phyloP scores from a whole-genome alignment of 92 coral and sea anemone genomes.

The Porites rus region DNA sequence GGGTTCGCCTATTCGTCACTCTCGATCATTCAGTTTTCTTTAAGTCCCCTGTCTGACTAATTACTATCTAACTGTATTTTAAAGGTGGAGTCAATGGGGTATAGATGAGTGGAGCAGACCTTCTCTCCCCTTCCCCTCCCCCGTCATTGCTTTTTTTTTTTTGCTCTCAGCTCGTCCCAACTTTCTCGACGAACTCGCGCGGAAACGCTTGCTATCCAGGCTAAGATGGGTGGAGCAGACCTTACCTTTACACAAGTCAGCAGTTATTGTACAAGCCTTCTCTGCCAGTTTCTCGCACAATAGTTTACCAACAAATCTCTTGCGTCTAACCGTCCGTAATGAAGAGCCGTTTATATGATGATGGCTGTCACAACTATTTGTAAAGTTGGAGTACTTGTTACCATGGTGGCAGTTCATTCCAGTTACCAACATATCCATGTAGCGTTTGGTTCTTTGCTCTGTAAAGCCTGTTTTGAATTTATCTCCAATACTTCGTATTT shows the following conservation, averaged over 20 bases:
- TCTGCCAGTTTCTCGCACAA: slow-evolving; percentile 69
- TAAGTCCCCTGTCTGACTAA: no score
- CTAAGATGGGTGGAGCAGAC: no score
- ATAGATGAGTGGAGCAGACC: background rate
- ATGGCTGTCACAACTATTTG: background rate
- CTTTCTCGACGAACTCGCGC: no score
- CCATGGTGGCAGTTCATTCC: slow-evolving; percentile 35
- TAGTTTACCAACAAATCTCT: slow-evolving; percentile 64
- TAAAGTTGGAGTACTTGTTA: background rate
- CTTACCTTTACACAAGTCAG: slow-evolving; percentile 71
- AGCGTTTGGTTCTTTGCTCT: slow-evolving; percentile 58
- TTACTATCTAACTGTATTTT: no score
- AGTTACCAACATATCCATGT: slow-evolving; percentile 51
- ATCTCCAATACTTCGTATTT: slow-evolving; percentile 43
- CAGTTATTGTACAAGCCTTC: slow-evolving; percentile 47
- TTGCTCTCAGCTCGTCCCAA: no score
- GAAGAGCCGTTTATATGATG: slow-evolving; percentile 1
- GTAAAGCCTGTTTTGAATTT: slow-evolving; percentile 53
- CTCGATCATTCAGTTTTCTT: no score
- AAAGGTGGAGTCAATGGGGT: no score
- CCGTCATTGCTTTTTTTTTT: no score
- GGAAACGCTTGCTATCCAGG: no score
- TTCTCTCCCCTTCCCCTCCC: background rate
- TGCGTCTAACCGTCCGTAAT: slow-evolving; percentile 40
- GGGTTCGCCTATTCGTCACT: no score